Evolutionary conservation across 2,888 invertebrate genomes (phyloP), one percentile per base, ranked within the genome.

Genomic region (Hemaris fuciformis): DNA sequence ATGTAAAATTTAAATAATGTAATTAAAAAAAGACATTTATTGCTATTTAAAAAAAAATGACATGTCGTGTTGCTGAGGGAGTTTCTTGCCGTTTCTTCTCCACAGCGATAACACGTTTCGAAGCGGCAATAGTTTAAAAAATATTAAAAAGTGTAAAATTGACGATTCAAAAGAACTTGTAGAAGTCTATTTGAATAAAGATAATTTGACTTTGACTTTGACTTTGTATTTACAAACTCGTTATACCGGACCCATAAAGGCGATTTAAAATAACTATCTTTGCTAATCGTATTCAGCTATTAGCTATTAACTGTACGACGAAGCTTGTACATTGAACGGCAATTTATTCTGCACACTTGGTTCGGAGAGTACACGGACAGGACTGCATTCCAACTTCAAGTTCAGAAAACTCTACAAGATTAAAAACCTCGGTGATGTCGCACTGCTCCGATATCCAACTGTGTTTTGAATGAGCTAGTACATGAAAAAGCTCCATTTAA

Each of bases 341-440:
- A 86, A 88, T 90, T 90, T 91, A 90, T 88, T 84, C 83, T 83
- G 83, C 87, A 85, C 85, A 85, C 87, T 87, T 84, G 85, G 81
- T 65, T 25, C 57, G 22, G 23, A 63, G 63, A 62, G 59, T 64
- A 66, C 64, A 71, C 69, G 74, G 77, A 77, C 81, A 70, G 76
- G 84, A 82, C 88, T 74, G 80, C 90, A 91, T 91, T 91, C 91
- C 91, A 72, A 64, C 64, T 70, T 67, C 72, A 83, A 79, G 85
- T 85, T 83, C 83, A 87, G 81, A 87, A 84, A 82, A 85, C 86
- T 82, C 81, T 72, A 64, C 70, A 78, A 73, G 79, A 83, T 84
- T 85, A 87, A 86, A 84, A 84, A 83, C 79, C 74, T 71, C 71
- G 63, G 65, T 64, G 69, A 70, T 18, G 48, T 38, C 8, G 53